Percentiles rank a stretch among this genome's conserved stretches.
Evolutionary conservation across 2,888 invertebrate genomes (phyloP).

Genomic region (Ichneumoninae sp.): DNA sequence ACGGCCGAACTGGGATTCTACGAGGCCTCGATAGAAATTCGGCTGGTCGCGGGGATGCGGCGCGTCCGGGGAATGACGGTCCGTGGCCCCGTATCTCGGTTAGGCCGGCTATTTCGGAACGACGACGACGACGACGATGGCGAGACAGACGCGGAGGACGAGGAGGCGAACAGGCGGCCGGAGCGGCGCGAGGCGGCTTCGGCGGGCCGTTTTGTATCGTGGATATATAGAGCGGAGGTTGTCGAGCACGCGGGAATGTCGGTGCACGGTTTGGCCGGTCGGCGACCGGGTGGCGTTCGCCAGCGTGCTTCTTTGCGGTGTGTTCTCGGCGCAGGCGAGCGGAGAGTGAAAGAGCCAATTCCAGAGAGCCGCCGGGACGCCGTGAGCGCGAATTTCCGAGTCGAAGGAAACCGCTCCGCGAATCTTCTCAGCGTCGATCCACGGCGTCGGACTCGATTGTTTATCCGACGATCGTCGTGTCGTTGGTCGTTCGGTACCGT

Average conservation of each 20-base stretch:
- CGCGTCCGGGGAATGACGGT: slow-evolving; percentile 64
- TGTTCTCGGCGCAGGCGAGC: not conserved
- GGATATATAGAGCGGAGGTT: slow-evolving; percentile 40
- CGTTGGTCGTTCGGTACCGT: not conserved
- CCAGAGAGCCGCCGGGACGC: not conserved
- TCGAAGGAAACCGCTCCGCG: not conserved
- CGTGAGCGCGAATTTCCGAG: not conserved
- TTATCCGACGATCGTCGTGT: not conserved
- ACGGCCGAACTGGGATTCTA: slow-evolving; percentile 17
- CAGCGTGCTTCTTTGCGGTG: slow-evolving; percentile 11
- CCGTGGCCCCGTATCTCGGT: slow-evolving; percentile 65
- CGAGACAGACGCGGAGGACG: slow-evolving; percentile 14
- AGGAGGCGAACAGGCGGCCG: not conserved
- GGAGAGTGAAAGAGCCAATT: not conserved
- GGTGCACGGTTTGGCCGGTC: slow-evolving; percentile 27
- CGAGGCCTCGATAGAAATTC: slow-evolving; percentile 22
- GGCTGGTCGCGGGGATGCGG: slow-evolving; percentile 5
- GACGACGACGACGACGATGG: slow-evolving; percentile 49
- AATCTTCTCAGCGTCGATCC: not conserved
- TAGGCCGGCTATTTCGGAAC: slow-evolving; percentile 73
- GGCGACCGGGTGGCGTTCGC: slow-evolving; percentile 23
- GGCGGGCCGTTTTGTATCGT: slow-evolving; percentile 55
- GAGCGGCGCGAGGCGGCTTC: slow-evolving; percentile 13
- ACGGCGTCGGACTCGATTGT: not conserved
- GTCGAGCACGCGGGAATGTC: slow-evolving; percentile 34